Conservation (phyloP, 2,888 invertebrate genomes). For the Salpingus planirostris region DNA sequence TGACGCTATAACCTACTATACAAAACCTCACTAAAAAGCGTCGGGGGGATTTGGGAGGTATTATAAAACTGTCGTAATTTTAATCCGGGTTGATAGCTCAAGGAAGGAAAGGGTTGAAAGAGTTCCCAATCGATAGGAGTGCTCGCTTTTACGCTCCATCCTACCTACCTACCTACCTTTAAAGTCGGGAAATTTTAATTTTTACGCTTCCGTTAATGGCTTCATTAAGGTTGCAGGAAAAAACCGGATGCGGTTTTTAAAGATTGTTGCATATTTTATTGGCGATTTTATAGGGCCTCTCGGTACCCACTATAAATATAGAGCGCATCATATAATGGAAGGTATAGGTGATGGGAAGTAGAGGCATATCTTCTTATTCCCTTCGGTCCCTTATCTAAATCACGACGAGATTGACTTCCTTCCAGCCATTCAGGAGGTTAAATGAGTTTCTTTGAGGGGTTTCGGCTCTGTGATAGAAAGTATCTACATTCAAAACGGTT, state of each 20-base stretch:
- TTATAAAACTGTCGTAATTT: no score
- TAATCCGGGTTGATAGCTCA: neutral
- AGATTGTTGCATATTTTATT: slow-evolving; percentile 15
- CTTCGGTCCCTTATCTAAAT: slow-evolving; percentile 32
- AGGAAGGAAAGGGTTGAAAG: neutral
- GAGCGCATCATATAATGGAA: slow-evolving; percentile 11
- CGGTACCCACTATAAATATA: slow-evolving; percentile 4
- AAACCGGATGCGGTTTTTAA: slow-evolving; percentile 5
- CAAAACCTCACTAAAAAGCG: no score
- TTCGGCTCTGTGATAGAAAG: slow-evolving; percentile 21
- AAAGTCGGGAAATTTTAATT: slow-evolving; percentile 3
- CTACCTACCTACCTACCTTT: neutral
- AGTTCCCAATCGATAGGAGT: neutral
- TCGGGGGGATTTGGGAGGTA: no score
- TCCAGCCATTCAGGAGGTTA: slow-evolving; percentile 29
- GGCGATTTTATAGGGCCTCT: no score
- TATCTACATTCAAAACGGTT: slow-evolving; percentile 27
- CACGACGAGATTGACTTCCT: slow-evolving; percentile 30
- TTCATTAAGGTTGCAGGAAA: slow-evolving; percentile 4
- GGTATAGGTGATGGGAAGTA: no score
- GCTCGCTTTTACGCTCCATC: neutral
- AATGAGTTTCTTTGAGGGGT: slow-evolving; percentile 31
- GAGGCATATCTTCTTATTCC: slow-evolving; percentile 22
- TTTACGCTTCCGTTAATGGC: slow-evolving; percentile 5
- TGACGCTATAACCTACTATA: no score